Evolutionary conservation across 2,888 invertebrate species (phyloP).

Genomic region (Acleris laterana): DNA sequence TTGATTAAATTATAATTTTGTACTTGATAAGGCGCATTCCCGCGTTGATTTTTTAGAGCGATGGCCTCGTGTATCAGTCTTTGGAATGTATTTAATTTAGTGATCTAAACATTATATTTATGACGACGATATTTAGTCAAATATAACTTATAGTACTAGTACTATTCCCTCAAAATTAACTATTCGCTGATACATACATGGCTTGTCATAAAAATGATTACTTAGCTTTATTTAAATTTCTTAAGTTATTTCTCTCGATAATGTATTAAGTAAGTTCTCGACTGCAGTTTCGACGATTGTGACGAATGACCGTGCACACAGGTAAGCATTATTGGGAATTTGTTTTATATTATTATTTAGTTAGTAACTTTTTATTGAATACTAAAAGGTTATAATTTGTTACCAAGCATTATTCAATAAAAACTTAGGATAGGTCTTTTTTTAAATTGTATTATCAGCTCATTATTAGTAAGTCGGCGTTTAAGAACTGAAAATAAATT

Average conservation of each 20-base stretch:
- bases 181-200: constrained; percentile 61
- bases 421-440: constrained; percentile 76
- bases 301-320: constrained; percentile 42
- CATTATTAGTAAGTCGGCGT: constrained; percentile 83
- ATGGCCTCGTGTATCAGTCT: constrained; percentile 19
- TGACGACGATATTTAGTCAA: constrained; percentile 24
- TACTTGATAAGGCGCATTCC: constrained; percentile 45
- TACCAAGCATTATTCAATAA: constrained; percentile 84
- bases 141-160: constrained; percentile 16
- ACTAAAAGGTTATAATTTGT: constrained; percentile 81
- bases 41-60: constrained; percentile 20
- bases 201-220: constrained; percentile 69
- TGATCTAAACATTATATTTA: constrained; percentile 31
- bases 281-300: constrained; percentile 32
- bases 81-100: constrained; percentile 29
- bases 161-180: constrained; percentile 60
- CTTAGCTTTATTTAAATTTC: constrained; percentile 78
- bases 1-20: constrained; percentile 66
- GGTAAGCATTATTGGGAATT: constrained; percentile 69
- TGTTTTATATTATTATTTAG: constrained; percentile 76
- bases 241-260: constrained; percentile 77
- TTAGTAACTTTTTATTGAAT: constrained; percentile 79
- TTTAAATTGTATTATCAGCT: constrained; percentile 84
- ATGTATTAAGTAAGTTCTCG: constrained; percentile 48
- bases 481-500: constrained; percentile 85